Base-by-base conservation (phyloP, 1,140 invertebrate genomes). In the Drosophila parvula region DNA sequence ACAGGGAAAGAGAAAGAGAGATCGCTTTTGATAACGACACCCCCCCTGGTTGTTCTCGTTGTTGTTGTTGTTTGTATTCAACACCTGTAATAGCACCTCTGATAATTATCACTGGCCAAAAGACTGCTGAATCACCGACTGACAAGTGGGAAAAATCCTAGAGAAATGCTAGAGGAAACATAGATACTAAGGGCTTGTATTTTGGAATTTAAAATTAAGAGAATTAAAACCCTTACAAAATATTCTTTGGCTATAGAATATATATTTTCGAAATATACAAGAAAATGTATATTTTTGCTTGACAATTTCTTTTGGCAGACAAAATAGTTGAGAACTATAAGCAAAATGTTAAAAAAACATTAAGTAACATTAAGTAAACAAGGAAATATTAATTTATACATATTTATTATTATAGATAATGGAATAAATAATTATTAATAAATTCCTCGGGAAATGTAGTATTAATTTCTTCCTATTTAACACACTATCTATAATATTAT, bases 21-120 rank as follows among this genome's bases (percentile, higher is more conserved):
- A 63, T 53, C 70, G 68, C 14, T 67, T 28, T 69, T 88, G 83
- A 88, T 88, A 88, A 89, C 82, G 65, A 74, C 64, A 64, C 58
- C 69, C 74, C 69, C 74, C 80, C 80, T 62, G 65, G 22, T 28
- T 59, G 34, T n/a, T 27, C 43, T 44, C 38, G 63, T 69, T 68
- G 61, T 51, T 43, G 61, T 51, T 43, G 73, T 73, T 68, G 61
- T 60, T 43, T 63, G 55, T 65, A 80, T 78, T 88, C 78, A 81
- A 84, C 84, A 84, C 84, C 84, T 84, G 62, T 80, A 71, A 65
- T 65, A 28, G 32, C 32, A 53, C 18, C 62, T 34, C 38, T 56
- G 74, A 64, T 83, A 83, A 86, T 82, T 75, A 79, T 79, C 70
- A 77, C 30, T 70, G 68, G 51, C 43, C 65, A 41, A 56, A 70